Evolutionary conservation across 2,888 invertebrate genomes (phyloP), one percentile per base, ranked within the genome.

Genomic region (Hemistola chrysoprasaria): DNA sequence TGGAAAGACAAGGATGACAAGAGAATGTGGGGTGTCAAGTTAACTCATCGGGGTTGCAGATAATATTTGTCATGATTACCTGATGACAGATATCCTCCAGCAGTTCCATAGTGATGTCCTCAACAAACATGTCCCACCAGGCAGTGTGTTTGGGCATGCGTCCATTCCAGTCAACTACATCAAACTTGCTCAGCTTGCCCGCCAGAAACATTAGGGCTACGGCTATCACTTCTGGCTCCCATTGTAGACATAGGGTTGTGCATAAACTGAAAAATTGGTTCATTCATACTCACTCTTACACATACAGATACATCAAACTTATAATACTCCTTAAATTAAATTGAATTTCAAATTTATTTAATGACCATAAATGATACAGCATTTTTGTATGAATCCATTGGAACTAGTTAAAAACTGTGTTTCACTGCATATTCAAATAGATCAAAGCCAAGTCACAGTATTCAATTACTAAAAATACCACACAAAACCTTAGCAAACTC

Each of bases 91-190:
- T 97, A 82, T 98, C 98, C 88, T 99, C 99, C 25, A 99, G 87
- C 36, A 98, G 90, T 62, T 98, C 97, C 92, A 96, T 95, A 0
- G 96, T 95, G 20, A 99, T 94, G 67, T 98, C 98, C 65, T 97
- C 96, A 0, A 99, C 97, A 73, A 98, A 98, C 94, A 96, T 95
- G 65, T 99, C 98, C 98, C 98, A 99, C 99, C 99, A 99, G 11
- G 95, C 91, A 2, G 91, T 90, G 77, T 97, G 95, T 65, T 94
- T 92, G 1, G 93, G 76, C 30, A 89, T 90, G 6, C 96, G 90
- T 0, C 96, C 97, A 22, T 92, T 92, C 98, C 98, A 98, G 81
- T 98, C 98, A 3, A 93, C 90, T 0, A 98, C 96, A 65, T 98
- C 98, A 77, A 98, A 98, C 82, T 98, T 98, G 73, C 96, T 97